Conservation (phyloP, 2,888 invertebrate species). For the Agrotis segetum region DNA sequence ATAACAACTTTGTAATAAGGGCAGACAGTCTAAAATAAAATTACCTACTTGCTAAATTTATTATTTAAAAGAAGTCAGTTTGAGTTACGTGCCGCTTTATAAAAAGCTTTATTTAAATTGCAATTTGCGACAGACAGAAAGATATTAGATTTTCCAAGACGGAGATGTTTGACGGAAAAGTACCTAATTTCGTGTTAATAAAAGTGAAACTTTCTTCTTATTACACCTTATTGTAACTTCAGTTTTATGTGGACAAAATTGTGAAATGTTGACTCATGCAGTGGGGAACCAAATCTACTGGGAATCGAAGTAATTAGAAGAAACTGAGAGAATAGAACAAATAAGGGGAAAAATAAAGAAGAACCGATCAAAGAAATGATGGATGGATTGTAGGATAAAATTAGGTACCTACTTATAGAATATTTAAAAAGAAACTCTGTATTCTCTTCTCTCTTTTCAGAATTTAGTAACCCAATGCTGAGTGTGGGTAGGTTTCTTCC, state of each 20-base stretch:
- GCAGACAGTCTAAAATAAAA: slow-evolving; percentile 56
- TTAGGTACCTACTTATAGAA: too few species aligned
- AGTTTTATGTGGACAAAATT: slow-evolving; percentile 25
- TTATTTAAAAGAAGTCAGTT: slow-evolving; percentile 66
- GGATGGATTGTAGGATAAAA: neutral
- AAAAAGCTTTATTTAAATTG: slow-evolving; percentile 71
- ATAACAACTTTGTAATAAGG: slow-evolving; percentile 54
- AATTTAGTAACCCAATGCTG: too few species aligned
- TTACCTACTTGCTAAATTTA: slow-evolving; percentile 66
- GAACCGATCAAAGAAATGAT: neutral
- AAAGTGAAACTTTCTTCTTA: slow-evolving; percentile 46
- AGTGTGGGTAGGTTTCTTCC: too few species aligned
- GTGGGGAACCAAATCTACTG: slow-evolving; percentile 29
- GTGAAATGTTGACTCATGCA: slow-evolving; percentile 25
- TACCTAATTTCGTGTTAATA: slow-evolving; percentile 64
- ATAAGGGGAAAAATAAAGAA: neutral
- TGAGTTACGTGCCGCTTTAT: slow-evolving; percentile 57
- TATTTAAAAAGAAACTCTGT: too few species aligned
- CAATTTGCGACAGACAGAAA: slow-evolving; percentile 60
- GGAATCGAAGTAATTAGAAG: slow-evolving; percentile 13
- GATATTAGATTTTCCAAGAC: slow-evolving; percentile 60
- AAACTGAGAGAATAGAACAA: too few species aligned
- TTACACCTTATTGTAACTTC: slow-evolving; percentile 41
- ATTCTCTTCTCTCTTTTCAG: too few species aligned
- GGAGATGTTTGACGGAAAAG: slow-evolving; percentile 61